These are phyloP conservation scores for Haliaeetus leucogaster DNA, from an alignment of 2,113 vertebrate species.

Conservation along the genomic window DNA sequence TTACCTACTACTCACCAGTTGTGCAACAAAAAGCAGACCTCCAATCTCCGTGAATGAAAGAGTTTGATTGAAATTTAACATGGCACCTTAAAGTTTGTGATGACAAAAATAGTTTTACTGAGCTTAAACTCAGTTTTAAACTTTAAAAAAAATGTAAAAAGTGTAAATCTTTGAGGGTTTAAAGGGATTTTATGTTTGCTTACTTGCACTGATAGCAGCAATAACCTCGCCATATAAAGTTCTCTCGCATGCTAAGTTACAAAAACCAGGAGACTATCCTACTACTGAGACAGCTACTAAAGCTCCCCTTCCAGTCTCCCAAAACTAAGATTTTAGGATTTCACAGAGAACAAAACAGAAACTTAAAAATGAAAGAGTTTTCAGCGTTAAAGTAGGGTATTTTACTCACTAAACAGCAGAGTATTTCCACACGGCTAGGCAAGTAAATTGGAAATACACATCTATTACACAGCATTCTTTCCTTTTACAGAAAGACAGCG, in stretches of 20 bases:
- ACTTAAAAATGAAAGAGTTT: not conserved
- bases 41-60: not conserved
- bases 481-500: not conserved
- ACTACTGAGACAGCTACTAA: not conserved
- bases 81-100: not conserved
- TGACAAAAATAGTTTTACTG: not conserved
- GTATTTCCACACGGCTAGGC: not conserved
- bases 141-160: not conserved
- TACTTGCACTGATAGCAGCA: not conserved
- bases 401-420: not conserved
- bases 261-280: not conserved
- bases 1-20: not conserved
- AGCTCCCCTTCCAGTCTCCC: accelerated
- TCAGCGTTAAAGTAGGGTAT: not conserved
- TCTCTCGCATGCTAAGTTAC: not conserved
- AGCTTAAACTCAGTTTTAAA: not conserved
- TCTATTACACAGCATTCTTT: not conserved
- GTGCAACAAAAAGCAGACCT: not conserved
- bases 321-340: not conserved
- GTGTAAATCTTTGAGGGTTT: not conserved
- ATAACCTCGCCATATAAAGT: not conserved
- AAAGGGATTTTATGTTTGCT: not conserved
- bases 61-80: not conserved
- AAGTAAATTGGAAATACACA: not conserved
- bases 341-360: not conserved